Percentiles rank a stretch among this genome's conserved stretches.
These are phyloP conservation scores for Melitaea cinxia DNA, from an alignment of 1,140 invertebrate genomes.

Conservation along the genomic window DNA sequence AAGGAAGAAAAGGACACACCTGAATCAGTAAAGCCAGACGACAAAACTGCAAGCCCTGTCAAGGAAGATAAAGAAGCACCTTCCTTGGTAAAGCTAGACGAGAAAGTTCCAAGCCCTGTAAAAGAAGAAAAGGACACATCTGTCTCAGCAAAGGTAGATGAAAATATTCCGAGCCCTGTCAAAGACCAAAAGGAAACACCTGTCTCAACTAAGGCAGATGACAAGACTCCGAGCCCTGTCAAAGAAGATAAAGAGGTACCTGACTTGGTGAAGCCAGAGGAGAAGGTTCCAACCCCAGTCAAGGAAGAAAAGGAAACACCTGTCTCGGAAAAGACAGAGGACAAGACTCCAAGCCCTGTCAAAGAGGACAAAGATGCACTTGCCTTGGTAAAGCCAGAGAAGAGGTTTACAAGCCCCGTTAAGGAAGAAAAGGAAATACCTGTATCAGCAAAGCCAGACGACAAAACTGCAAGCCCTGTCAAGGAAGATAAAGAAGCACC, in stretches of 20 bases:
- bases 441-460: no score
- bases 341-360: slow-evolving; percentile 7
- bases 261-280: background rate
- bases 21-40: background rate
- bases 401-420: slow-evolving; percentile 19
- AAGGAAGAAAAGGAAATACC: no score
- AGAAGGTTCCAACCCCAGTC: slow-evolving; percentile 25
- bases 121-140: background rate
- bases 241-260: background rate
- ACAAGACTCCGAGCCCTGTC: background rate
- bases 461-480: no score
- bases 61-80: background rate
- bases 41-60: slow-evolving; percentile 7
- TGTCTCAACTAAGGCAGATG: background rate
- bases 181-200: background rate
- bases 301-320: background rate
- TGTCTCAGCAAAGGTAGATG: background rate
- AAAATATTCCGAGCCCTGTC: slow-evolving; percentile 1
- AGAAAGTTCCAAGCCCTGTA: background rate
- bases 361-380: slow-evolving; percentile 2
- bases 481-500: no score
- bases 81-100: no score
- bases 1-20: slow-evolving; percentile 9
- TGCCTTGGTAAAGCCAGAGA: background rate
- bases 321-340: background rate